Evolutionary conservation across 2,113 vertebrate species (phyloP).

Genomic region (Daubentonia madagascariensis): DNA sequence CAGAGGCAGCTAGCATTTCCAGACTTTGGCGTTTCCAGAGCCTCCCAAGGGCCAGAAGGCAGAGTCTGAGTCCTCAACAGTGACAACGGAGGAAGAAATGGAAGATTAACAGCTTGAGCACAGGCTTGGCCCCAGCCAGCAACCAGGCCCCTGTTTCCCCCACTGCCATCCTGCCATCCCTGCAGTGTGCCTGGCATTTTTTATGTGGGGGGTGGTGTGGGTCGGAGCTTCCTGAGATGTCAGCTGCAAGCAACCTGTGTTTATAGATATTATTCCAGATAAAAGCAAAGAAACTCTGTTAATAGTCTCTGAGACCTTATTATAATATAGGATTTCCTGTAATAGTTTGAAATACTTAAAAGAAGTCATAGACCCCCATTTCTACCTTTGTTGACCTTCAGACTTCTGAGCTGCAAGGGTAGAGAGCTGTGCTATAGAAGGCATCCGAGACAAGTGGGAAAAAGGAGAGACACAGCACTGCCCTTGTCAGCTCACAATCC

Average conservation of each 20-base stretch:
- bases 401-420: not conserved
- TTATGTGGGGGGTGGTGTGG: rapidly evolving
- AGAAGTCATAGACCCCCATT: not conserved
- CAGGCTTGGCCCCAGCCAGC: not conserved
- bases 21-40: not conserved
- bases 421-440: not conserved
- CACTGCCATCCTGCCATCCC: rapidly evolving
- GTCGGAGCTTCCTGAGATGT: not conserved
- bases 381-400: not conserved
- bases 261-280: not conserved
- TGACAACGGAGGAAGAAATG: not conserved
- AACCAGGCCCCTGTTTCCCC: not conserved
- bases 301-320: not conserved
- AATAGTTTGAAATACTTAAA: not conserved
- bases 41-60: constrained; percentile 7
- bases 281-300: not conserved
- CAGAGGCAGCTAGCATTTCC: constrained; percentile 10
- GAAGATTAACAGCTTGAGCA: not conserved
- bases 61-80: not conserved
- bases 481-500: not conserved
- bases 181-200: too few species aligned
- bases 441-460: not conserved
- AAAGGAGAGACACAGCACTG: not conserved
- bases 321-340: not conserved
- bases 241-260: not conserved